Evolutionary conservation across 2,113 vertebrate genomes (phyloP), one percentile per base, ranked within the genome.

Genomic region (Tetrao urogallus): DNA sequence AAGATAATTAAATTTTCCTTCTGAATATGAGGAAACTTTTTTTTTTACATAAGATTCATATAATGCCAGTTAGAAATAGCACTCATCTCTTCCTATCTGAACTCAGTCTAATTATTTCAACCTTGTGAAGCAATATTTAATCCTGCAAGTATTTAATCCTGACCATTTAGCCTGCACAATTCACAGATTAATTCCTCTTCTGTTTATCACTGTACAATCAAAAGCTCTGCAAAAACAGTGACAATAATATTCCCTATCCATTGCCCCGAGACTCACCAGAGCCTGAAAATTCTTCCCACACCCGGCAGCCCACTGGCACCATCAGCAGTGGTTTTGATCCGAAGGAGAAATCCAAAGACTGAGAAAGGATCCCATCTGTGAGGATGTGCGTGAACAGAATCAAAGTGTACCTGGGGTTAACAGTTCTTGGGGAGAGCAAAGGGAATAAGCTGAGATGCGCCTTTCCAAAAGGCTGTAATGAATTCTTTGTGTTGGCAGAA

Each of bases 251-350:
- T 24, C 6, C 28, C 42, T 16, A 4, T 7, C 8, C 9, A 2
- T 0, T 14, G 3, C 30, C 40, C 2, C 0, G 3, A 60, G 65
- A 97, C 98, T 98, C 97, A 98, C 98, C 98, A 96, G 90, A 97
- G 89, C 98, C 95, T 88, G 96, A 93, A 96, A 93, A 97, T 77
- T 85, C 96, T 83, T 84, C 75, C 76, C 50, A 6, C 16, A 24
- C 18, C 27, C 27, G 1, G 52, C 40, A n/a, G 45, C 45, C 42
- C 2, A 2, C 45, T 1, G 67, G 63, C 89, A 66, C 72, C 81
- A 15, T 57, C 64, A 14, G 8, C 0, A 15, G 36, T 0, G 1
- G 0, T 12, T 9, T 4, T 14, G 21, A 54, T 87, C 84, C 15
- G 0, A 27, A 17, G 50, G 58, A 9, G 63, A 75, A 90, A 88